A percentile compares a stretch with the other conserved stretches of the same genome.
Conservation (phyloP, 1,140 invertebrate genomes). For the Maniola jurtina region DNA sequence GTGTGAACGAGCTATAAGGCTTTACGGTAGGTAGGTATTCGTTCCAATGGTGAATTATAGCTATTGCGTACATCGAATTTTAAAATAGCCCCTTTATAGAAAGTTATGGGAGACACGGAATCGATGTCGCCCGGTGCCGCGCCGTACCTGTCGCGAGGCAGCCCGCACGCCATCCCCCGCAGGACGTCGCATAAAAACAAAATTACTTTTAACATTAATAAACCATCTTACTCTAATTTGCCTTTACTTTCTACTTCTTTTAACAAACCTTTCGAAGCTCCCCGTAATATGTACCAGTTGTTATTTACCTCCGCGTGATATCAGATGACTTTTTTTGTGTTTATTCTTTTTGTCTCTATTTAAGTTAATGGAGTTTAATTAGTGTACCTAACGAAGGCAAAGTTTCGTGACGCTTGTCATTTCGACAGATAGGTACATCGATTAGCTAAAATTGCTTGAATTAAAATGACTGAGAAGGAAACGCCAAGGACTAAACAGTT, state of each 20-base stretch:
- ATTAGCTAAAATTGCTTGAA: constrained; percentile 1
- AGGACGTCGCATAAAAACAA: constrained; percentile 57
- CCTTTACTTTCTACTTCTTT: constrained; percentile 73
- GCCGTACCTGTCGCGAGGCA: constrained; percentile 43
- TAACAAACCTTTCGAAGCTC: constrained; percentile 67
- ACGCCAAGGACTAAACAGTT: constrained; percentile 44
- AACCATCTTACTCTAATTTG: constrained; percentile 75
- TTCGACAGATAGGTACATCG: constrained; percentile 13
- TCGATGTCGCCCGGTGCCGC: constrained; percentile 41
- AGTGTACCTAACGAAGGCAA: constrained; percentile 10
- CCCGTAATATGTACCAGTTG: constrained; percentile 72
- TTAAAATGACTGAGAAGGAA: constrained; percentile 44
- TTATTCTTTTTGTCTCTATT: constrained; percentile 28
- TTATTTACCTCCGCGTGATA: constrained; percentile 67
- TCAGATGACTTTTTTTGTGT: constrained; percentile 57
- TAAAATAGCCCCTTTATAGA: background rate
- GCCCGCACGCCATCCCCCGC: constrained; percentile 50
- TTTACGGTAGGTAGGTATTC: too few relatives aligned
- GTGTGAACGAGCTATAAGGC: too few relatives aligned
- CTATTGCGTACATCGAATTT: background rate
- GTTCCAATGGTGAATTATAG: too few relatives aligned
- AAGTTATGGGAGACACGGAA: constrained; percentile 5
- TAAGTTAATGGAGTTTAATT: constrained; percentile 40
- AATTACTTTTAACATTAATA: constrained; percentile 77
- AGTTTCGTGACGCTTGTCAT: constrained; percentile 27